Evolutionary conservation across 2,113 vertebrate genomes (phyloP).

Genomic region (Dromiciops gliroides): DNA sequence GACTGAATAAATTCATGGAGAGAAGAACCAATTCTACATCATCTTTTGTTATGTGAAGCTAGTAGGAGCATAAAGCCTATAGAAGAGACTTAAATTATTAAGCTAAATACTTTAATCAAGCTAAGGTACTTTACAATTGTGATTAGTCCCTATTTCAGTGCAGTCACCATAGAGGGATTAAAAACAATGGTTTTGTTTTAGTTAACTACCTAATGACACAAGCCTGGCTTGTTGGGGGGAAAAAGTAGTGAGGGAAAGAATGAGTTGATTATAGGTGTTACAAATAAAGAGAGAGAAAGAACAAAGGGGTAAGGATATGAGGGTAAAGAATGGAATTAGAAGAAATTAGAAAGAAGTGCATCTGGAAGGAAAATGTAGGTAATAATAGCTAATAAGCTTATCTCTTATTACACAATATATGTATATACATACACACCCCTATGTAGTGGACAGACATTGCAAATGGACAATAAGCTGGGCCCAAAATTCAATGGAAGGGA

Average conservation of each 20-base stretch:
- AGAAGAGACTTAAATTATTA: background rate
- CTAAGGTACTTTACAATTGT: background rate
- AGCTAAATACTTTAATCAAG: background rate
- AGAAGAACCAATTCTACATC: background rate
- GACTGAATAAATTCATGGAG: background rate
- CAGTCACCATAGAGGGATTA: background rate
- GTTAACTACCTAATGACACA: background rate
- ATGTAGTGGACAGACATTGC: background rate
- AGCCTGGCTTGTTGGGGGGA: background rate
- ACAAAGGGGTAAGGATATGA: background rate
- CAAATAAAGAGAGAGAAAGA: conserved; percentile 1
- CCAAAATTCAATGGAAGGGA: background rate
- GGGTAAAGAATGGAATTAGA: background rate
- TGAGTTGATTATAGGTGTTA: background rate
- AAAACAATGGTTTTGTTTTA: background rate
- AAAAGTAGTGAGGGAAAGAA: background rate
- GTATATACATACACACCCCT: background rate
- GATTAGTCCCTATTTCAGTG: background rate
- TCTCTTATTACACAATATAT: background rate
- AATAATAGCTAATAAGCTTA: background rate
- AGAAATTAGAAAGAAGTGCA: background rate
- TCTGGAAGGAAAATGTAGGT: background rate
- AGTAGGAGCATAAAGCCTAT: background rate
- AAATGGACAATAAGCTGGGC: background rate
- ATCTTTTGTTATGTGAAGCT: background rate